These are phyloP conservation scores for Monopis laevigella DNA, from an alignment of 2,888 invertebrate genomes.

Conservation along the genomic window DNA sequence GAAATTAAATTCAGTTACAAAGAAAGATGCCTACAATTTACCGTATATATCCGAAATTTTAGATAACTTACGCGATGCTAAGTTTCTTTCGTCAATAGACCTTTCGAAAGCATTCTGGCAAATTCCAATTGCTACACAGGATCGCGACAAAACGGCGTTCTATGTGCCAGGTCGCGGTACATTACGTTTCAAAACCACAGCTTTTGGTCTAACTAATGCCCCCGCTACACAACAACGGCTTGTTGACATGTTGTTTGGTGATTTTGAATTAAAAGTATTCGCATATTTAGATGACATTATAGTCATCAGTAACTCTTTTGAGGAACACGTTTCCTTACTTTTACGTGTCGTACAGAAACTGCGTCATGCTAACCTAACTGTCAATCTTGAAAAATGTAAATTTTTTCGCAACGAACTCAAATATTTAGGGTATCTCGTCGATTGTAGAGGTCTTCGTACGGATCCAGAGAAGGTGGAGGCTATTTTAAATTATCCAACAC, in stretches of 20 bases:
- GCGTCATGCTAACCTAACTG: slow-evolving; percentile 5
- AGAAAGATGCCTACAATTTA: slow-evolving; percentile 17
- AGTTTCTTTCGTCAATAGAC: slow-evolving; percentile 21
- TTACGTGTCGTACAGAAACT: too few species aligned
- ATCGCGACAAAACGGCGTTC: slow-evolving; percentile 12
- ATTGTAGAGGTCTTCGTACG: slow-evolving; percentile 22
- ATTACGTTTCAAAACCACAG: slow-evolving; percentile 16
- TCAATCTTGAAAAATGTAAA: slow-evolving; percentile 1
- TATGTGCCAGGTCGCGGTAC: slow-evolving; percentile 20
- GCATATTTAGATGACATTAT: slow-evolving; percentile 22
- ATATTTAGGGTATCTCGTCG: slow-evolving; percentile 20
- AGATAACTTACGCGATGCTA: slow-evolving; percentile 23
- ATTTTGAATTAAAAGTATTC: slow-evolving; percentile 19
- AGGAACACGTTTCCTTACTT: too few species aligned
- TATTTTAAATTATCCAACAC: slow-evolving; percentile 21
- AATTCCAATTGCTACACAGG: slow-evolving; percentile 7
- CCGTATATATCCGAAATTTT: slow-evolving; percentile 24
- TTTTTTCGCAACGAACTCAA: background rate
- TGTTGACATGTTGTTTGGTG: slow-evolving; percentile 14
- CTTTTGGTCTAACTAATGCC: slow-evolving; percentile 19
- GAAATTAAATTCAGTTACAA: too few species aligned
- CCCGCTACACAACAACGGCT: slow-evolving; percentile 12
- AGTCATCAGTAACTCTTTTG: slow-evolving; percentile 16
- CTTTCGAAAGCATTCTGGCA: slow-evolving; percentile 18
- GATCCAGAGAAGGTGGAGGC: slow-evolving; percentile 24